These are phyloP conservation scores for Xenopus petersii DNA, from an alignment of 2,797 vertebrate species.

Conservation along the genomic window DNA sequence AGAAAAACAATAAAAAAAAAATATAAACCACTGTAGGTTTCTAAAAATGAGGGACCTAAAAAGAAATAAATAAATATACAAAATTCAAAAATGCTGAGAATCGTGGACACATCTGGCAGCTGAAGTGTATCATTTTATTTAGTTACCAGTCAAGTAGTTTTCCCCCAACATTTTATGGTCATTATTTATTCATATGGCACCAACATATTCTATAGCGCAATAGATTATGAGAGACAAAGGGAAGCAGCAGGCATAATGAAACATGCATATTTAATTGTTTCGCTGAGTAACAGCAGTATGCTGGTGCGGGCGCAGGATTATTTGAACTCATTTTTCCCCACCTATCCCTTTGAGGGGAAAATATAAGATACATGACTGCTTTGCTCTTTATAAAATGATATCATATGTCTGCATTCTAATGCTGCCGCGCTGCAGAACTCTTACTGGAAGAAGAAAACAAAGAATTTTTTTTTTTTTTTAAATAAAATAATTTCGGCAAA, in stretches of 20 bases:
- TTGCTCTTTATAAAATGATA: conserved; percentile 27
- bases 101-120: neutral
- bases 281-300: conserved; percentile 24
- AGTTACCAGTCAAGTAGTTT: conserved; percentile 2
- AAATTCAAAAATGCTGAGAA: neutral
- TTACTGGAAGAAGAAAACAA: neutral
- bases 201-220: conserved; percentile 42
- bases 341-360: conserved; percentile 4
- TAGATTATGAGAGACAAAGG: conserved; percentile 47
- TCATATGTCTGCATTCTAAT: conserved; percentile 12
- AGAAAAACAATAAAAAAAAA: no score
- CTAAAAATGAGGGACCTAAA: no score
- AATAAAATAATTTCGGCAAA: neutral
- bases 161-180: conserved; percentile 38
- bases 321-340: conserved; percentile 17
- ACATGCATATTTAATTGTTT: conserved; percentile 50
- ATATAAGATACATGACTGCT: conserved; percentile 4
- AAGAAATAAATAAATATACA: neutral
- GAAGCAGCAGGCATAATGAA: conserved; percentile 45
- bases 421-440: neutral
- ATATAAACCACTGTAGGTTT: no score
- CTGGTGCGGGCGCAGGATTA: conserved; percentile 2
- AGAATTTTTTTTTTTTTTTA: neutral
- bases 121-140: neutral
- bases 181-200: conserved; percentile 45